Evolutionary conservation across 2,113 vertebrate species (phyloP).

Genomic region (Pandion haliaetus): DNA sequence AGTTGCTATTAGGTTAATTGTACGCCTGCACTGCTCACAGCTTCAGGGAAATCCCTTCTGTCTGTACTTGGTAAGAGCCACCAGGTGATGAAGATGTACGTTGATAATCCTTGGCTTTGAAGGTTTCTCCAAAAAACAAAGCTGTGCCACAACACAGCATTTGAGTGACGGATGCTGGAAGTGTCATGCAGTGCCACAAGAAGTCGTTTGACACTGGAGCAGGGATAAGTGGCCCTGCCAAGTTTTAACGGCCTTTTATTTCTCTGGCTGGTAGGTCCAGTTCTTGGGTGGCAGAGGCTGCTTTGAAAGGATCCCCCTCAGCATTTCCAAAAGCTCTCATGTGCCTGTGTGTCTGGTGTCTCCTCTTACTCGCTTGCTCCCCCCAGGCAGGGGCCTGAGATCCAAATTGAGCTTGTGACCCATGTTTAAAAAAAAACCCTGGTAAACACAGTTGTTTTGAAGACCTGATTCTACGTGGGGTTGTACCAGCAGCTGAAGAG

Average conservation of each 20-base stretch:
- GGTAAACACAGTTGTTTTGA: background rate
- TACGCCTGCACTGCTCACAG: background rate
- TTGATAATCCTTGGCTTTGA: background rate
- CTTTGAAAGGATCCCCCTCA: background rate
- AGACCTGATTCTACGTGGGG: accelerated
- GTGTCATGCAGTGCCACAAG: accelerated
- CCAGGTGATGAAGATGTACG: background rate
- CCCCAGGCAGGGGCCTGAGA: background rate
- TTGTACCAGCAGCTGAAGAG: background rate
- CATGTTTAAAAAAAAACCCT: accelerated
- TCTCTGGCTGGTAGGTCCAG: background rate
- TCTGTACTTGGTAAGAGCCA: background rate
- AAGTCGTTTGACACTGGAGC: background rate
- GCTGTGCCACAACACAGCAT: background rate
- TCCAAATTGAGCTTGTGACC: background rate
- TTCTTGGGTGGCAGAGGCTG: background rate
- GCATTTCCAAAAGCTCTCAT: background rate
- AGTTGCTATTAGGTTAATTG: slow-evolving; percentile 10
- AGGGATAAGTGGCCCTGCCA: background rate
- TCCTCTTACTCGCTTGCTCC: background rate
- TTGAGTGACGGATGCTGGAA: background rate
- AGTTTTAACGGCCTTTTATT: background rate
- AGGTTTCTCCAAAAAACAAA: background rate
- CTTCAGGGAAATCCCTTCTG: background rate
- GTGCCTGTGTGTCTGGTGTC: accelerated